These are phyloP conservation scores for Noctua janthina DNA, from an alignment of 2,888 invertebrate genomes.

Conservation along the genomic window DNA sequence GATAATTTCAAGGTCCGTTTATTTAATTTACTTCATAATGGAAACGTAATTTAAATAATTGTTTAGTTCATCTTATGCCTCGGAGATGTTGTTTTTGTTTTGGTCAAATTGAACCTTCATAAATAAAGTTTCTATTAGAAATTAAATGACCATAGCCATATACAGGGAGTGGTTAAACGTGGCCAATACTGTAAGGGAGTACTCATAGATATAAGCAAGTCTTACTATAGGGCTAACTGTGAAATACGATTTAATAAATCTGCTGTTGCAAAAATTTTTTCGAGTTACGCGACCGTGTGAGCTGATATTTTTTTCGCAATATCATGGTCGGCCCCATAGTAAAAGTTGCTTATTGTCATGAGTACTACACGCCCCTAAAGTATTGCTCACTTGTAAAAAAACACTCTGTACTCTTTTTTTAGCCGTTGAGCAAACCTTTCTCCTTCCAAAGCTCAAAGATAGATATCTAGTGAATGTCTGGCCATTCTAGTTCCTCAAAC, in stretches of 20 bases:
- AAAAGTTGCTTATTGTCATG: too few relatives aligned
- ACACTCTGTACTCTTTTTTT: not conserved
- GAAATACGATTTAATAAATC: too few relatives aligned
- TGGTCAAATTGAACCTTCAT: not conserved
- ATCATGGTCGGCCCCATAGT: too few relatives aligned
- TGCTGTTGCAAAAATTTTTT: too few relatives aligned
- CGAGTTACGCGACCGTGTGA: too few relatives aligned
- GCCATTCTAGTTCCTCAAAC: not conserved
- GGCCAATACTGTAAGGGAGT: too few relatives aligned
- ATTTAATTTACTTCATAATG: slow-evolving; percentile 10
- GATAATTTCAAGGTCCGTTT: slow-evolving; percentile 45
- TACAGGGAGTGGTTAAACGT: too few relatives aligned
- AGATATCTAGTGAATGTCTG: not conserved
- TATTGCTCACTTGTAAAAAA: too few relatives aligned
- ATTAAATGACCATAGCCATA: not conserved
- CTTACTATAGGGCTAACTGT: too few relatives aligned
- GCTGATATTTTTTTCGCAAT: too few relatives aligned
- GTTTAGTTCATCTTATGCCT: not conserved
- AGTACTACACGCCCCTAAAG: too few relatives aligned
- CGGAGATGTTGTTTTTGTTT: not conserved
- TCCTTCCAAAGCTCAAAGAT: not conserved
- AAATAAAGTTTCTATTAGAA: slow-evolving; percentile 1
- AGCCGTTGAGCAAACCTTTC: not conserved
- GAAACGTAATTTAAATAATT: slow-evolving; percentile 27
- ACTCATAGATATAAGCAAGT: too few relatives aligned